phyloP scores from a whole-genome alignment of 2,888 invertebrate genomes.

The Synergus umbraculus region DNA sequence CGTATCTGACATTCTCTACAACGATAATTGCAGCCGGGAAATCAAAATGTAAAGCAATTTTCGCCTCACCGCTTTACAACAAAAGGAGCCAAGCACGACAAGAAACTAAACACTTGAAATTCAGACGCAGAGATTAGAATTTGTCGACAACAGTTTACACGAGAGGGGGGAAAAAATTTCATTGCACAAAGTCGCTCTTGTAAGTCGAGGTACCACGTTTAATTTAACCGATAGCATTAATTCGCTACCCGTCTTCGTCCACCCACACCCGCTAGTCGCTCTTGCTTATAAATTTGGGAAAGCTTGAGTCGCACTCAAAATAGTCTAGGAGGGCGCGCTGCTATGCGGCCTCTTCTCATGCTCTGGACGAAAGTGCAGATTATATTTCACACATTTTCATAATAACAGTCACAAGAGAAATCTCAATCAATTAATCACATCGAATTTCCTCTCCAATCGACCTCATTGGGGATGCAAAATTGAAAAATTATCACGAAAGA shows the following conservation, averaged over 20 bases:
- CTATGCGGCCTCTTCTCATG: conserved; percentile 45
- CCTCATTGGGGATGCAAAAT: neutral
- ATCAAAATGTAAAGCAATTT: neutral
- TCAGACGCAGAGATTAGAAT: neutral
- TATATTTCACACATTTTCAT: conserved; percentile 65
- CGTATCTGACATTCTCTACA: conserved; percentile 1
- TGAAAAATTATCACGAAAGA: neutral
- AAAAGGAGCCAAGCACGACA: neutral
- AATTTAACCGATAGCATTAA: conserved; percentile 71
- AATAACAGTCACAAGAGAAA: conserved; percentile 10
- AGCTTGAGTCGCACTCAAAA: conserved; percentile 71
- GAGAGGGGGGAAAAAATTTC: conserved; percentile 16
- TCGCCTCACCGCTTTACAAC: neutral
- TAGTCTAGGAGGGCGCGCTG: conserved; percentile 66
- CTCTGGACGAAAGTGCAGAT: conserved; percentile 60
- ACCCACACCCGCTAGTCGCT: conserved; percentile 61
- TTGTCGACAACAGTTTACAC: neutral
- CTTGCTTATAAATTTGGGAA: conserved; percentile 74
- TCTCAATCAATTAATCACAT: neutral
- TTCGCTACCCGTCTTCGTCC: conserved; percentile 65
- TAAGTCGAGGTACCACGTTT: conserved; percentile 61
- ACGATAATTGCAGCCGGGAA: neutral
- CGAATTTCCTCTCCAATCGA: neutral
- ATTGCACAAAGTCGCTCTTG: conserved; percentile 46
- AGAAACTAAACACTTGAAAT: neutral